Percentiles rank a stretch among this genome's conserved stretches.
Evolutionary conservation across 35 echinoderm and acorn worm species (phyloP).

Genomic region (Heliocidaris erythrogramma): DNA sequence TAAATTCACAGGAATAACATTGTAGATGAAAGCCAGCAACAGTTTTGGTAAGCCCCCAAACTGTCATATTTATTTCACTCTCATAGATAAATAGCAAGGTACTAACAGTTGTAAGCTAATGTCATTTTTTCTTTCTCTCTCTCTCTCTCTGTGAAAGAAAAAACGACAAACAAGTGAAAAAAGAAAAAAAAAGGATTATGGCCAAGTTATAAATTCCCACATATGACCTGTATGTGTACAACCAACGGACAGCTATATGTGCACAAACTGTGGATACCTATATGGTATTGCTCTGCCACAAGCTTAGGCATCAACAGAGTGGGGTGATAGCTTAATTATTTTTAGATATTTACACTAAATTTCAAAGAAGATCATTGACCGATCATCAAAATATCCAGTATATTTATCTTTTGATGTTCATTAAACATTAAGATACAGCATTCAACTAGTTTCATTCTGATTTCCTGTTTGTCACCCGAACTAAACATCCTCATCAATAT

Average conservation of each 20-base stretch:
- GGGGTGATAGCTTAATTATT: too few species aligned
- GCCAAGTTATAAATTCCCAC: background rate
- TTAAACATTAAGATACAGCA: background rate
- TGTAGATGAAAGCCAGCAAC: background rate
- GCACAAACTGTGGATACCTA: background rate
- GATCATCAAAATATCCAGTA: background rate
- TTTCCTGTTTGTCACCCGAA: background rate
- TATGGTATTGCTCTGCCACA: background rate
- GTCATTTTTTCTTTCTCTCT: too few species aligned
- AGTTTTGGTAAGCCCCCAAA: background rate
- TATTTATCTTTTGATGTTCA: background rate
- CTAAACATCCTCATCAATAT: background rate
- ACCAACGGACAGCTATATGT: background rate
- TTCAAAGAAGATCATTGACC: background rate
- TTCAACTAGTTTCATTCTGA: background rate
- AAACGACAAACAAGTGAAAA: too few species aligned
- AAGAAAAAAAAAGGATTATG: too few species aligned
- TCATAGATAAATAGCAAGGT: background rate
- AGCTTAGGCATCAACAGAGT: background rate
- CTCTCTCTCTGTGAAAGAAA: too few species aligned
- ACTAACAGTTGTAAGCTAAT: background rate
- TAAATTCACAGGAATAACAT: background rate
- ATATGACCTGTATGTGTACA: background rate
- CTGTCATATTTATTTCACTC: background rate
- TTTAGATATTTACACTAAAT: background rate